Conservation (phyloP, 1,140 invertebrate species). For the Diachasma alloeum region DNA sequence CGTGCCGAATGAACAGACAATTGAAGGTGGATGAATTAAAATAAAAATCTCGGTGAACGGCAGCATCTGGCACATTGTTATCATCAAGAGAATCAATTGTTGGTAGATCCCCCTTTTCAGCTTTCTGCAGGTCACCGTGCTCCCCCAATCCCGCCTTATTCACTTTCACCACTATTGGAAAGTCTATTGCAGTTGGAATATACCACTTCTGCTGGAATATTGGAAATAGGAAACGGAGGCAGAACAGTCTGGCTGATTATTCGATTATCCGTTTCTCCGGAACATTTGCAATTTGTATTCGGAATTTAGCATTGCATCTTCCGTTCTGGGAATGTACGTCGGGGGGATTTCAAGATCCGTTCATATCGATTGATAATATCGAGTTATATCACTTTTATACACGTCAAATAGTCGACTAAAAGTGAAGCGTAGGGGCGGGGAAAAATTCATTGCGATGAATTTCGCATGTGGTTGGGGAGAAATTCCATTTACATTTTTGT, state of each 20-base stretch:
- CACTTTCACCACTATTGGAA: conserved; percentile 27
- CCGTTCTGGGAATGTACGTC: background rate
- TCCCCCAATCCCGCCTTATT: background rate
- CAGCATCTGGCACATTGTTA: background rate
- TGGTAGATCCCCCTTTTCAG: background rate
- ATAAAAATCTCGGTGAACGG: background rate
- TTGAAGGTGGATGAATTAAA: background rate
- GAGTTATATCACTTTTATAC: background rate
- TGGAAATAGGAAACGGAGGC: conserved; percentile 59
- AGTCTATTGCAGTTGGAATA: conserved; percentile 35
- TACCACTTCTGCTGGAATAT: conserved; percentile 44
- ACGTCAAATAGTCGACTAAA: too few relatives aligned
- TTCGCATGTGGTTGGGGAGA: background rate
- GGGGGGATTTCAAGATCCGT: background rate
- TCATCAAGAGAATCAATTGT: background rate
- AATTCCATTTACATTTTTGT: background rate
- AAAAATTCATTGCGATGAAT: background rate
- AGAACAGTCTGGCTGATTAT: conserved; percentile 63
- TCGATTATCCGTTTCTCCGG: conserved; percentile 60
- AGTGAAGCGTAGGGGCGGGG: too few relatives aligned
- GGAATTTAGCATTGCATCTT: conserved; percentile 30
- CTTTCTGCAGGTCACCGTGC: background rate
- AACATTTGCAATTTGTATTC: conserved; percentile 57
- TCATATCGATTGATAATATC: background rate
- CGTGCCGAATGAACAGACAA: too few relatives aligned